A percentile compares a stretch with the other conserved stretches of the same genome.
These are phyloP conservation scores for Acrobasis consociella DNA, from an alignment of 2,888 invertebrate species.

Conservation along the genomic window DNA sequence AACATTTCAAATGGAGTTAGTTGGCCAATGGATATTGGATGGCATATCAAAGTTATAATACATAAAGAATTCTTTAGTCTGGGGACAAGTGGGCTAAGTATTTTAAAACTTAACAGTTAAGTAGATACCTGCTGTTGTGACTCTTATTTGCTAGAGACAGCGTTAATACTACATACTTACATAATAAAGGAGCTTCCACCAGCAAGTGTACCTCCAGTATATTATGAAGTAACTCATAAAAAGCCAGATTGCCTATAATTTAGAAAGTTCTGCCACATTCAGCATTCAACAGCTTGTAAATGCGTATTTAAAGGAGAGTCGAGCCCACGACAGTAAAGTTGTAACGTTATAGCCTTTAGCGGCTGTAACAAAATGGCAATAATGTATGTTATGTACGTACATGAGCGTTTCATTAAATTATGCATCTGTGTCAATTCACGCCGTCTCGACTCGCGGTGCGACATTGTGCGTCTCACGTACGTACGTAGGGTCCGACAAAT, in stretches of 20 bases:
- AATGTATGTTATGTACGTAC: neutral
- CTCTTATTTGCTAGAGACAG: too few relatives aligned
- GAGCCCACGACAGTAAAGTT: neutral
- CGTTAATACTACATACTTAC: too few relatives aligned
- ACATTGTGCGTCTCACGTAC: neutral
- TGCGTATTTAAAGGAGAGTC: neutral
- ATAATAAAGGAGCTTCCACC: too few relatives aligned
- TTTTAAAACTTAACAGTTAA: too few relatives aligned
- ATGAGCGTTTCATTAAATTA: slow-evolving; percentile 5
- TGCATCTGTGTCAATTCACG: slow-evolving; percentile 15
- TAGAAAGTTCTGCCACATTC: neutral
- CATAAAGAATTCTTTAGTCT: too few relatives aligned
- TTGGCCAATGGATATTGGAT: too few relatives aligned
- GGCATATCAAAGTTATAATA: too few relatives aligned
- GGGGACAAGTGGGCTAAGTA: too few relatives aligned
- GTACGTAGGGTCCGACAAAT: neutral
- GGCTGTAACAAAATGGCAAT: neutral
- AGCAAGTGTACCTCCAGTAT: too few relatives aligned
- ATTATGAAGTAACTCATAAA: too few relatives aligned
- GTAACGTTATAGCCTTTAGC: neutral
- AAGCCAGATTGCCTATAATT: neutral
- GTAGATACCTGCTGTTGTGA: too few relatives aligned
- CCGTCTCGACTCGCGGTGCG: neutral
- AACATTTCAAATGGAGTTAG: too few relatives aligned
- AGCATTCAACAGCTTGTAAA: neutral